These are phyloP conservation scores for Ataeniobius toweri DNA, from an alignment of 2,797 vertebrate species.

Conservation along the genomic window DNA sequence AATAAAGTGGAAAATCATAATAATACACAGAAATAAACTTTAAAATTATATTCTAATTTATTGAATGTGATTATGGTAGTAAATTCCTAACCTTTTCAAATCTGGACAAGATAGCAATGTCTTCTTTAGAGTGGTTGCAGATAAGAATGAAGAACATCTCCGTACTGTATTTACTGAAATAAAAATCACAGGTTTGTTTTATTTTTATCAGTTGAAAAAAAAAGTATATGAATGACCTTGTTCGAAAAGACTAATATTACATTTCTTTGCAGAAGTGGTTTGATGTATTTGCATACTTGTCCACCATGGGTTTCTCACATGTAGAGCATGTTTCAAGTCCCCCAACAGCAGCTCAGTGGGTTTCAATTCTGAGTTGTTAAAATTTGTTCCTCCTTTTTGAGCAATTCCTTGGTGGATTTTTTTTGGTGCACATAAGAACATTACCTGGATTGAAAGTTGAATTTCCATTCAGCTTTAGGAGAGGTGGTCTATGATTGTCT, in stretches of 20 bases:
- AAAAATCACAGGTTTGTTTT: neutral
- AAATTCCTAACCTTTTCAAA: neutral
- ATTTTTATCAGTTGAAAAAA: too few species aligned
- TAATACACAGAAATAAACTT: neutral
- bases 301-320: neutral
- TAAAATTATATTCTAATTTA: neutral
- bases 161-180: neutral
- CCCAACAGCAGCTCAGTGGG: neutral
- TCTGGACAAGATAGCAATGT: neutral
- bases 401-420: neutral
- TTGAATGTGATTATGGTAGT: neutral
- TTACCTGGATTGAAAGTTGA: neutral
- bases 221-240: too few species aligned
- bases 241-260: too few species aligned
- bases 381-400: neutral
- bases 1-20: too few species aligned
- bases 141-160: neutral
- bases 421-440: neutral
- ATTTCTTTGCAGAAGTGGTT: neutral
- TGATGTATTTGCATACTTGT: constrained; percentile 7
- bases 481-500: neutral
- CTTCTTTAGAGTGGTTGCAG: neutral
- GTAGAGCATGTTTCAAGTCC: neutral
- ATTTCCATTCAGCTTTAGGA: neutral
- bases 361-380: neutral